Evolutionary conservation across 2,113 vertebrate genomes (phyloP), one percentile per base, ranked within the genome.

Genomic region (Hyaena hyaena): DNA sequence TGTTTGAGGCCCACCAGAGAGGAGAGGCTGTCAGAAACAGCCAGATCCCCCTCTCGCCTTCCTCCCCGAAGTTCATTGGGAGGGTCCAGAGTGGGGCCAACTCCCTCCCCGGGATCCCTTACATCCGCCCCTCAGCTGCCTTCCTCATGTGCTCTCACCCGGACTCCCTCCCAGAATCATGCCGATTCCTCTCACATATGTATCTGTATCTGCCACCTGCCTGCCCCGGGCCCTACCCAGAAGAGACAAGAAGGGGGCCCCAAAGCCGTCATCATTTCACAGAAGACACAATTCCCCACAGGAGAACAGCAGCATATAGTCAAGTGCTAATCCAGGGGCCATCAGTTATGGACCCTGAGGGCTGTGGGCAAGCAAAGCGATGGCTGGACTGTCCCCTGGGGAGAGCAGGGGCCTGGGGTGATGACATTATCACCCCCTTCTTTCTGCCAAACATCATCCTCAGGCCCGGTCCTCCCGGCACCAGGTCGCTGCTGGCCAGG

Each of bases 371-470:
- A 5, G 19, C 16, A 24, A 24, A 69, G 33, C 31, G 33, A 35
- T 16, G 76, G 21, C 33, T 17, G 2, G 21, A 23, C 79, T 31
- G 28, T 71, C 23, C 48, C 45, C 21, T 24, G 14, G 1, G 10
- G 58, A n/a, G 1, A 15, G 16, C 33, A 6, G 14, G n/a, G 39
- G 10, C 39, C 5, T 0, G 2, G 3, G 15, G 33, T 2, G 33
- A 24, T 0, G 5, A 9, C 7, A 4, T 58, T 4, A 6, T 31
- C 39, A 43, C 2, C 4, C 16, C 58, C 83, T 93, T 95, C 79
- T 87, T 80, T 73, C 35, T 33, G n/a, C 77, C 82, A 68, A 21
- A 66, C 4, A 0, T n/a, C 21, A 5, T 61, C 68, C 31, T 79
- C 48, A 39, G 10, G 4, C 28, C 65, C 43, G 43, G 39, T 69